These are phyloP conservation scores for Nothoprocta perdicaria DNA, from an alignment of 2,113 vertebrate genomes.

Conservation along the genomic window DNA sequence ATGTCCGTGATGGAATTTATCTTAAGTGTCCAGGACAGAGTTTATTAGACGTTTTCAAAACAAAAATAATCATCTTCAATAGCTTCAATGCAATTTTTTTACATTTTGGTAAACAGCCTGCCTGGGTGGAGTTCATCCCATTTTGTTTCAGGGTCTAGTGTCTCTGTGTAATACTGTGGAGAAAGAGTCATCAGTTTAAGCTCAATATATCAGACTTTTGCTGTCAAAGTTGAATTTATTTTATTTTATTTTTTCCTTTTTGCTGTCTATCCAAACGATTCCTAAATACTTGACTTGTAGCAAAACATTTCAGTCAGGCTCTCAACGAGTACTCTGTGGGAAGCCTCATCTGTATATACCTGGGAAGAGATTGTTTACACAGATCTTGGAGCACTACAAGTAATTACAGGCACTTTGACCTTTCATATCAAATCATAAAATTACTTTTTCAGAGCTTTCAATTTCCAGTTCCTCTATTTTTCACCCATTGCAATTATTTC, in stretches of 20 bases:
- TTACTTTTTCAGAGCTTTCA: background rate
- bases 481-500: too few species aligned
- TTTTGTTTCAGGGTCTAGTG: background rate
- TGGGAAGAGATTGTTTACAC: background rate
- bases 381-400: background rate
- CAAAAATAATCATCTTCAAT: background rate
- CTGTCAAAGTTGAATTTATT: background rate
- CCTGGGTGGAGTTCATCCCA: background rate
- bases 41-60: background rate
- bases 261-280: background rate
- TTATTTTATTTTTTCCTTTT: background rate
- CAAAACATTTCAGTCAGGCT: background rate
- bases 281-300: background rate
- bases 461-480: too few species aligned
- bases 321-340: background rate
- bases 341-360: background rate
- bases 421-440: slow-evolving; percentile 41
- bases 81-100: background rate
- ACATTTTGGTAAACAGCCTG: background rate
- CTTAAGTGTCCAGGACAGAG: background rate
- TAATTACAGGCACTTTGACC: background rate
- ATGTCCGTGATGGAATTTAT: background rate
- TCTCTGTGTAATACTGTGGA: background rate
- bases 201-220: background rate
- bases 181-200: background rate